These are phyloP conservation scores for Ephialtes manifestator DNA, from an alignment of 2,888 invertebrate genomes.

Conservation along the genomic window DNA sequence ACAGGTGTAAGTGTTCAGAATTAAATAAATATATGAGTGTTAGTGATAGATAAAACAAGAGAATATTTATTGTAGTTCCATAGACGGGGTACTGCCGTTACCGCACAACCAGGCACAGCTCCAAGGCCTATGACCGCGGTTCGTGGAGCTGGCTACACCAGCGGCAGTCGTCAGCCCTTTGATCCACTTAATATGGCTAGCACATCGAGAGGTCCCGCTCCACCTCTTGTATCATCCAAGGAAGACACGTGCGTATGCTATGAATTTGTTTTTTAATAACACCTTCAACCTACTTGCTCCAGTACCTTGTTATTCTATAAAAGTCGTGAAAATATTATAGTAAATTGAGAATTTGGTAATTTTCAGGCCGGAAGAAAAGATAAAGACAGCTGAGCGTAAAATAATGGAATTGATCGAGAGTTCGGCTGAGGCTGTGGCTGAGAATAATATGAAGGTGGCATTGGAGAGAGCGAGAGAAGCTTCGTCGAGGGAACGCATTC, in stretches of 20 bases:
- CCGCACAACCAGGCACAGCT: slow-evolving; percentile 85
- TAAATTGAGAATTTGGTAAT: slow-evolving; percentile 25
- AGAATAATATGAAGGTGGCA: slow-evolving; percentile 89
- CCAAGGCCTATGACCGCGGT: slow-evolving; percentile 98
- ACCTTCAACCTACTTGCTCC: no score
- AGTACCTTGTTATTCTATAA: background rate
- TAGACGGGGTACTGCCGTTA: slow-evolving; percentile 83
- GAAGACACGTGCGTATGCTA: slow-evolving; percentile 91
- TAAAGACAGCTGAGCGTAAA: slow-evolving; percentile 94
- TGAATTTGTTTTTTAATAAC: slow-evolving; percentile 2
- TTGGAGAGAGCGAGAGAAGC: slow-evolving; percentile 98
- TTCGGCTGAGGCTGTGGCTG: slow-evolving; percentile 91
- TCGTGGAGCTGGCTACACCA: slow-evolving; percentile 97
- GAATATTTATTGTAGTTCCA: slow-evolving; percentile 81
- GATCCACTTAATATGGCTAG: slow-evolving; percentile 91
- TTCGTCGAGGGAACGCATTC: slow-evolving; percentile 95
- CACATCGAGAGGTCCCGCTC: slow-evolving; percentile 87
- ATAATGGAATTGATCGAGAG: slow-evolving; percentile 97
- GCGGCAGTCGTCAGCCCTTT: slow-evolving; percentile 89
- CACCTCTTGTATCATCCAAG: slow-evolving; percentile 90
- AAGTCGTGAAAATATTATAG: background rate
- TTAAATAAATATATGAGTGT: background rate
- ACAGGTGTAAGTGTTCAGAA: slow-evolving; percentile 86
- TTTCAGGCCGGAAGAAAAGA: slow-evolving; percentile 95
- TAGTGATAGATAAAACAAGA: no score